Evolutionary conservation across 2,797 vertebrate species (phyloP), one percentile per base, ranked within the genome.

Genomic region (Hippopotamyrus pictus): DNA sequence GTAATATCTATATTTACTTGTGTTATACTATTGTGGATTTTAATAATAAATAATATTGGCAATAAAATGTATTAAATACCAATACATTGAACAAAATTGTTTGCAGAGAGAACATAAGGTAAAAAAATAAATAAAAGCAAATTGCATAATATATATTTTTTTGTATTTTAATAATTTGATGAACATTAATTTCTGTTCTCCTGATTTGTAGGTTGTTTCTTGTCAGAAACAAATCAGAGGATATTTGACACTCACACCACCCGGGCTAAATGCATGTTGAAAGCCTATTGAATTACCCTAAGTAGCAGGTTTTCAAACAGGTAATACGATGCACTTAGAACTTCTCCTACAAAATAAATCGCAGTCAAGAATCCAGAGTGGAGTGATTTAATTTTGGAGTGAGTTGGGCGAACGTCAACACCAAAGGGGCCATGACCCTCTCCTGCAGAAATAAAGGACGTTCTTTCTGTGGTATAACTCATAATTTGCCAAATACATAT

Each of bases 331-430:
- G 89, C 91, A 90, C 76, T 90, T 85, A 90, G 62, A 90, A 76
- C 19, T 87, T 91, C 91, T 92, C 90, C 89, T 92, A 91, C 91
- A 92, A 88, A 91, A 90, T 90, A 90, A 91, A 86, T 90, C 89
- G 88, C 88, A 87, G 89, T 90, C 65, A 92, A 91, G 89, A 86
- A 91, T 88, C 79, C 41, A 59, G 90, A 91, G 89, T 91, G 88
- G 88, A 92, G 89, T 89, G 92, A 91, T 92, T 92, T 92, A 89
- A 93, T 92, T 91, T 88, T 85, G 88, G 89, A 54, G 89, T 33
- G 59, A 91, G 90, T 86, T 73, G 88, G 90, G 88, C 88, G 89
- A 90, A 50, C 19, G 50, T 51, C 53, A 54, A 53, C 82, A 57
- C 46, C 51, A 0, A 83, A 25, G 88, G 86, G 91, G 90, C 53